Conservation (phyloP, 2,888 invertebrate species). For the Drosophila subsilvestris region DNA sequence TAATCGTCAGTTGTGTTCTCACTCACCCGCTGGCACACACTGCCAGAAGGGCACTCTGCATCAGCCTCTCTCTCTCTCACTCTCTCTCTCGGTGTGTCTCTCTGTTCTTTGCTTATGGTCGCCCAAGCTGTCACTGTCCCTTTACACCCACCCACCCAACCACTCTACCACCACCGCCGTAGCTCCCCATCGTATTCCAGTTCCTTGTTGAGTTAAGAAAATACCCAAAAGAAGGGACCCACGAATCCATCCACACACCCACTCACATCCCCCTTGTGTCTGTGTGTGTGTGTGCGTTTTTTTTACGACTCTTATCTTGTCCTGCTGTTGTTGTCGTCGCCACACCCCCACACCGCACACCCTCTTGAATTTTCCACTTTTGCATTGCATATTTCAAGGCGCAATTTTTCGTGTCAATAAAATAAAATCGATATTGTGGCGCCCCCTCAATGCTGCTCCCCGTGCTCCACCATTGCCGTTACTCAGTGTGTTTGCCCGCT, state of each 20-base stretch:
- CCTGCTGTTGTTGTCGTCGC: slow-evolving; percentile 40
- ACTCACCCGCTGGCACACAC: background rate
- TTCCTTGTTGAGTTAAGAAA: slow-evolving; percentile 35
- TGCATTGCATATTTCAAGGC: slow-evolving; percentile 74
- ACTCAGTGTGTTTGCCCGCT: slow-evolving; percentile 3
- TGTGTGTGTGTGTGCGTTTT: slow-evolving; percentile 50
- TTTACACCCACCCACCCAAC: background rate
- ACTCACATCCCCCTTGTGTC: background rate
- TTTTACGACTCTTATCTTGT: slow-evolving; percentile 75
- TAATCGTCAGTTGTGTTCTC: slow-evolving; percentile 65
- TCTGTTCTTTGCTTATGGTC: slow-evolving; percentile 9
- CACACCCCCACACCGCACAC: background rate
- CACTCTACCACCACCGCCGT: background rate
- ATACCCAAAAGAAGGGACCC: slow-evolving; percentile 17
- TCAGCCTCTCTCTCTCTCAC: slow-evolving; percentile 3
- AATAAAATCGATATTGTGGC: slow-evolving; percentile 66
- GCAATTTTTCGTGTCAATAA: slow-evolving; percentile 75
- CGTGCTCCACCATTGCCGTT: background rate
- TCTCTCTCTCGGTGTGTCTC: background rate
- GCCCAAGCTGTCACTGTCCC: slow-evolving; percentile 10
- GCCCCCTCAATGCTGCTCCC: background rate
- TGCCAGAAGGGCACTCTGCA: background rate
- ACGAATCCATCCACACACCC: background rate
- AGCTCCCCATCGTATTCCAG: slow-evolving; percentile 2
- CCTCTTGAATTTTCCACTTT: slow-evolving; percentile 51